Evolutionary conservation across 2,113 vertebrate species (phyloP).

Genomic region (Gobiocypris rarus): DNA sequence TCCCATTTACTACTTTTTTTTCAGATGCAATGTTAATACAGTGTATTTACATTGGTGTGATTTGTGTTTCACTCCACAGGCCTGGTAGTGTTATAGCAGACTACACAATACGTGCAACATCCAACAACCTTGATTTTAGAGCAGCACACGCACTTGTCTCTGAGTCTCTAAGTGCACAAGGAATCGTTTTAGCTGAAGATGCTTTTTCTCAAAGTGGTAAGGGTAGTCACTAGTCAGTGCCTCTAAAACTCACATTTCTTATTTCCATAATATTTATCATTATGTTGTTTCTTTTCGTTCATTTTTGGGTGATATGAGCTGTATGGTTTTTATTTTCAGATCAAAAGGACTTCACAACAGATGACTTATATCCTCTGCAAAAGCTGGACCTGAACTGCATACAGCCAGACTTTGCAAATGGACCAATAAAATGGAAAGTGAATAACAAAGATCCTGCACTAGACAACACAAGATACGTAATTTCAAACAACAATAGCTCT

Average conservation of each 20-base stretch:
- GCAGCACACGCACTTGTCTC: slow-evolving; percentile 49
- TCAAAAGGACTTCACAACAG: background rate
- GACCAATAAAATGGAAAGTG: slow-evolving; percentile 56
- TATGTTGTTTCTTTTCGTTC: no score
- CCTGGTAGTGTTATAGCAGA: slow-evolving; percentile 66
- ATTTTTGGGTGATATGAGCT: background rate
- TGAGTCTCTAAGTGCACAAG: rapidly evolving
- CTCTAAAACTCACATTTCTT: background rate
- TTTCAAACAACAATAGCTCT: rapidly evolving
- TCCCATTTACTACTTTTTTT: background rate
- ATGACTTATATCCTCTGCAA: slow-evolving; percentile 37
- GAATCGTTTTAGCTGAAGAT: slow-evolving; percentile 33
- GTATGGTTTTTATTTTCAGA: background rate
- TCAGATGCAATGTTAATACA: background rate
- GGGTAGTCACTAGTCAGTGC: background rate
- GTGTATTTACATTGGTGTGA: background rate
- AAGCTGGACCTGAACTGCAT: slow-evolving; percentile 29
- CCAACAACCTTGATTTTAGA: background rate
- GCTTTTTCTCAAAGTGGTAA: slow-evolving; percentile 39
- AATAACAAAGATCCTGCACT: background rate
- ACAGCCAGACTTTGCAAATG: background rate
- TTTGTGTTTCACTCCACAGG: slow-evolving; percentile 55
- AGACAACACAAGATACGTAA: background rate
- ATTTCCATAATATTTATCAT: background rate
- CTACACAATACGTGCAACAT: slow-evolving; percentile 50